These are phyloP conservation scores for Meandrusa payeni DNA, from an alignment of 2,888 invertebrate genomes.

Conservation along the genomic window DNA sequence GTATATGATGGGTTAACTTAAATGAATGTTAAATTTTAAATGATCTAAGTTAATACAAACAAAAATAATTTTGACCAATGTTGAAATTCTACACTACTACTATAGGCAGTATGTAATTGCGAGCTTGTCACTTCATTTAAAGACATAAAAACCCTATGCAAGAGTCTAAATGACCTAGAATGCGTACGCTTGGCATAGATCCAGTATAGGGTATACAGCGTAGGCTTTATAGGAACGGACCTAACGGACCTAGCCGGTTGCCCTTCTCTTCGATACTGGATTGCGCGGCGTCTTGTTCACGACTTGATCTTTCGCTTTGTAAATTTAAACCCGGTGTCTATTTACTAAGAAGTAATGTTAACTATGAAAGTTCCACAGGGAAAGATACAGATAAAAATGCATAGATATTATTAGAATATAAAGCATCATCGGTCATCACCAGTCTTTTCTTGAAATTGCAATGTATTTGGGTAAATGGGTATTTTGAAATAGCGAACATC, in stretches of 20 bases:
- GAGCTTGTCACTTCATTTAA: too few species aligned
- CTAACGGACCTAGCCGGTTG: conserved; percentile 24
- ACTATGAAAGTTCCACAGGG: neutral
- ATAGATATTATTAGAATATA: too few species aligned
- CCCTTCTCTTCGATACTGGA: conserved; percentile 18
- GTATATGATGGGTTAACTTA: too few species aligned
- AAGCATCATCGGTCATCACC: too few species aligned
- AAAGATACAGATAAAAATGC: neutral
- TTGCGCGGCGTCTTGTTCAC: conserved; percentile 7
- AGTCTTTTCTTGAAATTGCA: too few species aligned
- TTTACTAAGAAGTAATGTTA: conserved; percentile 3
- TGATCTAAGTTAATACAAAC: too few species aligned
- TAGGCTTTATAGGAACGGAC: conserved; percentile 17
- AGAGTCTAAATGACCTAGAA: conserved; percentile 19
- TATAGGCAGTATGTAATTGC: too few species aligned
- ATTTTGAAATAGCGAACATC: too few species aligned
- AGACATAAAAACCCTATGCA: neutral
- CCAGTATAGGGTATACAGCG: conserved; percentile 13
- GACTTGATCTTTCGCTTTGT: conserved; percentile 8
- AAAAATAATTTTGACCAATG: too few species aligned
- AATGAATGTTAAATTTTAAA: too few species aligned
- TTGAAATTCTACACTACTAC: too few species aligned
- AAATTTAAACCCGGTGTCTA: conserved; percentile 1
- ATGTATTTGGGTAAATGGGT: too few species aligned
- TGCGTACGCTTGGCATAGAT: conserved; percentile 20